Conservation (phyloP, 2,888 invertebrate species). For the Antitype chi region DNA sequence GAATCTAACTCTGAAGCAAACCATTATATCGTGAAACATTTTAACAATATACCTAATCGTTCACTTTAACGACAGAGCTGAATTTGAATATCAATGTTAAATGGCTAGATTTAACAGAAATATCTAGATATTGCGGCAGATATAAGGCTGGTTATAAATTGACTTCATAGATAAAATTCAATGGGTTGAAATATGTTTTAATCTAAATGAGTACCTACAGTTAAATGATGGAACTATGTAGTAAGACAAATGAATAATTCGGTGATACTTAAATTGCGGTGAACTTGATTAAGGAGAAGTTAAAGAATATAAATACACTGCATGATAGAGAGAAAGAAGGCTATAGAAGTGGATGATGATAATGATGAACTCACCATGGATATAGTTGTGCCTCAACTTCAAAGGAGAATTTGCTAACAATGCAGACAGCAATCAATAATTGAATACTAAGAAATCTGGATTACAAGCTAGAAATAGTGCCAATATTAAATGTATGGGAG, state of each 20-base stretch:
- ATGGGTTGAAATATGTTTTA: conserved; percentile 31
- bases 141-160: conserved; percentile 20
- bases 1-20: neutral
- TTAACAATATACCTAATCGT: conserved; percentile 38
- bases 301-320: conserved; percentile 5
- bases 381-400: neutral
- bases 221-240: conserved; percentile 13
- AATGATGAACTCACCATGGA: neutral
- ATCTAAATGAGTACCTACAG: conserved; percentile 14
- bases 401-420: neutral
- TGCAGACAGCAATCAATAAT: neutral
- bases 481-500: neutral
- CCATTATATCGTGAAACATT: conserved; percentile 17
- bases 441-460: neutral
- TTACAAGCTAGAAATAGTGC: too few relatives aligned
- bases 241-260: conserved; percentile 9
- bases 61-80: conserved; percentile 17
- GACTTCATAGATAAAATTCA: conserved; percentile 31
- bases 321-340: neutral
- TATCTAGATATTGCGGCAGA: conserved; percentile 27
- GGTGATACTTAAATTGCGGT: conserved; percentile 5
- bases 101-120: conserved; percentile 29
- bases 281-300: neutral
- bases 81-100: conserved; percentile 40
- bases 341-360: neutral